Evolutionary conservation across 2,888 invertebrate species (phyloP).

Genomic region (Bhutanitis thaidina): DNA sequence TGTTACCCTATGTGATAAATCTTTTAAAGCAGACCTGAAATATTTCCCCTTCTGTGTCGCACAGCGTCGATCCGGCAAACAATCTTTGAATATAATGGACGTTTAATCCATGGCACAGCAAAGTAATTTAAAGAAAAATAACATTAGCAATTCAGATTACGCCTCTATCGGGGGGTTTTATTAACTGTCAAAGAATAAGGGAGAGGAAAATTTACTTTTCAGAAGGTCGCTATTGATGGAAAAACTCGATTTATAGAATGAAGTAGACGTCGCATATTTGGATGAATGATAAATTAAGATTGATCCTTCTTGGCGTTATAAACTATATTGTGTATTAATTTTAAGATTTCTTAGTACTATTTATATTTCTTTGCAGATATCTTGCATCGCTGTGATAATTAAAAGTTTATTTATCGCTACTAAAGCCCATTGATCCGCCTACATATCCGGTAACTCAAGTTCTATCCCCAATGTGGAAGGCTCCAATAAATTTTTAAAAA

Average conservation of each 20-base stretch:
- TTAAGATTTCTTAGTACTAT: no score
- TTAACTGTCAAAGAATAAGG: conserved; percentile 70
- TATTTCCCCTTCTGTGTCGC: conserved; percentile 32
- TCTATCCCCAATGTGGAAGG: no score
- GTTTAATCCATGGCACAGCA: conserved; percentile 56
- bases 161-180: conserved; percentile 61
- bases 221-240: conserved; percentile 42
- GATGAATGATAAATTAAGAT: background rate
- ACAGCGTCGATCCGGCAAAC: conserved; percentile 54
- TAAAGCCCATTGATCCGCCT: no score
- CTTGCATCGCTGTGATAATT: no score
- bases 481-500: no score
- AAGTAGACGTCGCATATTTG: conserved; percentile 41
- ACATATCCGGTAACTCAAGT: no score
- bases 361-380: no score
- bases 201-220: conserved; percentile 63
- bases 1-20: no score
- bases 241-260: conserved; percentile 51
- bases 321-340: no score
- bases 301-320: conserved; percentile 15
- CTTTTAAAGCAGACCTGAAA: background rate
- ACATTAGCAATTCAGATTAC: conserved; percentile 77
- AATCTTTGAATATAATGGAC: conserved; percentile 67
- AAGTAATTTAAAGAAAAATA: conserved; percentile 78
- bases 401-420: no score